Evolutionary conservation across 2,888 invertebrate genomes (phyloP).

Genomic region (Scelioninae gen. 1): DNA sequence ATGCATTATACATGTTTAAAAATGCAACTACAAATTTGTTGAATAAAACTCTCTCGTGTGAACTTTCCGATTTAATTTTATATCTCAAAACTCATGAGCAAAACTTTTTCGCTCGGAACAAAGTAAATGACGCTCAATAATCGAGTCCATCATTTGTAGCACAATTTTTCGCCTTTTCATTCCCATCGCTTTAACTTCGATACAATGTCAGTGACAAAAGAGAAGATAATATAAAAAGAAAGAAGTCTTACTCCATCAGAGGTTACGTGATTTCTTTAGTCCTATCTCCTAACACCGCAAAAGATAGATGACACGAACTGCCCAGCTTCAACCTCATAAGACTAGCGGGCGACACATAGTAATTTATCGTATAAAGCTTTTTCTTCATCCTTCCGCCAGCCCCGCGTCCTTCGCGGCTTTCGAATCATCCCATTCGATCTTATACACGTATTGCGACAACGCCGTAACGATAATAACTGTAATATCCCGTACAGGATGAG

Average conservation of each 20-base stretch:
- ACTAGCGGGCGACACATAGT: conserved; percentile 74
- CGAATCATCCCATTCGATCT: conserved; percentile 73
- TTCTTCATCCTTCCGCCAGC: conserved; percentile 63
- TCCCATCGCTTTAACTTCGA: conserved; percentile 60
- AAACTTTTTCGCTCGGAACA: conserved; percentile 30
- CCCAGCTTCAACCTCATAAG: conserved; percentile 75
- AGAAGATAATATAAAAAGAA: conserved; percentile 61
- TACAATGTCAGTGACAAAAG: conserved; percentile 64
- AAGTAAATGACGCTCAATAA: conserved; percentile 60
- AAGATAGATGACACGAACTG: conserved; percentile 59
- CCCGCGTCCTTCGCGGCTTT: conserved; percentile 54
- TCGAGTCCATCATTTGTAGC: conserved; percentile 60
- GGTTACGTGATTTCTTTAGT: conserved; percentile 65
- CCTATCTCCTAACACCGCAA: conserved; percentile 54
- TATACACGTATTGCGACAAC: conserved; percentile 60
- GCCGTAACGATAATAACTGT: conserved; percentile 61
- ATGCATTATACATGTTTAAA: too few relatives aligned
- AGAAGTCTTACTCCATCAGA: conserved; percentile 47
- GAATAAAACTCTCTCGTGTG: too few relatives aligned
- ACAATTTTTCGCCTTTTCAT: conserved; percentile 61
- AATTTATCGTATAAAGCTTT: conserved; percentile 75
- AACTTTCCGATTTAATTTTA: conserved; percentile 44
- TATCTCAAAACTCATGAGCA: conserved; percentile 27
- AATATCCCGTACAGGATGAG: conserved; percentile 50
- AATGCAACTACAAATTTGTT: too few relatives aligned